phyloP scores from a whole-genome alignment of 2,113 vertebrate genomes.

The Notothenia coriiceps region DNA sequence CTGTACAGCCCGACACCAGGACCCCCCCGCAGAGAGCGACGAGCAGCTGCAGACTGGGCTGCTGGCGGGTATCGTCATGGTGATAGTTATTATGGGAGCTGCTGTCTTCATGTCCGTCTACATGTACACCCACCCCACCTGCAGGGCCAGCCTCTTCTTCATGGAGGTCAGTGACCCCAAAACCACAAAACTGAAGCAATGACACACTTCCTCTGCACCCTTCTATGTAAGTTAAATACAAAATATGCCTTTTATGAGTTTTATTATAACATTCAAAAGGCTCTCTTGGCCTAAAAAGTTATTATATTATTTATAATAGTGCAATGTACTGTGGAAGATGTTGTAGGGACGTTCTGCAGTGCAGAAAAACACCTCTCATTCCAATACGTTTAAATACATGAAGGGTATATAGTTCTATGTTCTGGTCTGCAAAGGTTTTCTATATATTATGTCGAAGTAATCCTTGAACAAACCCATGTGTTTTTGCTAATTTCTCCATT shows the following conservation, averaged over 20 bases:
- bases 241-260: no score
- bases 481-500: background rate
- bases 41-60: conserved; percentile 86
- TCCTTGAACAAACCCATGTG: no score
- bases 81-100: conserved; percentile 87
- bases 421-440: background rate
- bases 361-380: background rate
- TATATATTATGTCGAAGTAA: background rate
- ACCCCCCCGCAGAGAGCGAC: conserved; percentile 77
- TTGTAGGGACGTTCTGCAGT: background rate
- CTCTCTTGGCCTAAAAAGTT: no score
- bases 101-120: conserved; percentile 89
- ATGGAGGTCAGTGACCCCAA: conserved; percentile 89
- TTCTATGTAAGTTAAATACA: no score
- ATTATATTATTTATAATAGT: no score
- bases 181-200: no score
- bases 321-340: no score
- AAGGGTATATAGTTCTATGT: background rate
- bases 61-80: conserved; percentile 88
- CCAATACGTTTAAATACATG: no score
- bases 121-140: conserved; percentile 94
- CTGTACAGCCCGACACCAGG: conserved; percentile 84
- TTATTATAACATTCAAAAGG: no score
- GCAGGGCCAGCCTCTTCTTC: conserved; percentile 94
- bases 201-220: no score